These are phyloP conservation scores for Paramisgurnus dabryanus DNA, from an alignment of 2,113 vertebrate genomes.

Conservation along the genomic window DNA sequence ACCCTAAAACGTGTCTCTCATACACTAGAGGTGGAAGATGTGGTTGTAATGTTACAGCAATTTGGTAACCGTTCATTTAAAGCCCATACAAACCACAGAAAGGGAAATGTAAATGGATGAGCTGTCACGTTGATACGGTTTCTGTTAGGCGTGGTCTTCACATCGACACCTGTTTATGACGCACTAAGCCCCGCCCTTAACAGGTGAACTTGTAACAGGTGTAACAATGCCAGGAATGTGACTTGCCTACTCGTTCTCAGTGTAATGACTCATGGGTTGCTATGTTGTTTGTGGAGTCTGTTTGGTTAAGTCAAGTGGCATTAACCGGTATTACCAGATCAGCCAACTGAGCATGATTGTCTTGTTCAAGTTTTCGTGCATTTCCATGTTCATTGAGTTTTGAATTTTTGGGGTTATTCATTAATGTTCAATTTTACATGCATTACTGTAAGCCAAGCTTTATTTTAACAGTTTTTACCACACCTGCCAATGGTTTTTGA, in stretches of 20 bases:
- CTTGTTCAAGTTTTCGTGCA: background rate
- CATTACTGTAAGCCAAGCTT: no score
- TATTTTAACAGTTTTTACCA: no score
- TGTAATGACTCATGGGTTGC: slow-evolving; percentile 10
- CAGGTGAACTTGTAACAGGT: slow-evolving; percentile 36
- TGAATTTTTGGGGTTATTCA: background rate
- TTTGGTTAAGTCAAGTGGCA: background rate
- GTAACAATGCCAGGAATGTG: slow-evolving; percentile 39
- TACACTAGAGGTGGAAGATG: background rate
- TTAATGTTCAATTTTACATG: background rate
- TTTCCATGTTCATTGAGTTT: background rate
- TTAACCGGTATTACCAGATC: background rate
- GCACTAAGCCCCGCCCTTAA: slow-evolving; percentile 18
- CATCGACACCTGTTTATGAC: slow-evolving; percentile 37
- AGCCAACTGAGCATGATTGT: background rate
- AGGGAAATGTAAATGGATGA: background rate
- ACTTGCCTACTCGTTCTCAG: slow-evolving; percentile 6
- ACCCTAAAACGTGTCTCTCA: background rate
- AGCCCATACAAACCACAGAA: background rate
- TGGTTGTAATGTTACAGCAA: background rate
- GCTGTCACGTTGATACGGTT: slow-evolving; percentile 14
- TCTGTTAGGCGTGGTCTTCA: slow-evolving; percentile 43
- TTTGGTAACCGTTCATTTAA: background rate
- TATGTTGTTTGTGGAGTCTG: background rate
- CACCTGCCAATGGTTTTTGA: no score